Conservation (phyloP, 1,140 invertebrate genomes). For the Idris sp. region DNA sequence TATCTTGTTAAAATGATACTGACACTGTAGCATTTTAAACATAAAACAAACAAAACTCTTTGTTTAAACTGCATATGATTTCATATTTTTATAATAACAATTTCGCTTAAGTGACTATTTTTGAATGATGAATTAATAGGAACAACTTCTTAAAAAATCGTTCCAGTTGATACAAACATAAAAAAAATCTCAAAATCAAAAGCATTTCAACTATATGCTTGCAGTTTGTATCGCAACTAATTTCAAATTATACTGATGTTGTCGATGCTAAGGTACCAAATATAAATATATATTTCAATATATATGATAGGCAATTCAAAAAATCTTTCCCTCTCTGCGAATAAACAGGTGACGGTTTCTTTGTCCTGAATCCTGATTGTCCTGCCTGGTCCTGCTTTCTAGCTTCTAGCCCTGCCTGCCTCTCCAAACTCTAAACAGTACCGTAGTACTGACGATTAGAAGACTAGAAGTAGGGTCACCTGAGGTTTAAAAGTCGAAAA, state of each 20-base stretch:
- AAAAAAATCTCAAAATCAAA: too few species aligned
- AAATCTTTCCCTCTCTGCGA: conserved; percentile 70
- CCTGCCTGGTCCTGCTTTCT: conserved; percentile 73
- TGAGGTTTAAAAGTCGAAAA: conserved; percentile 79
- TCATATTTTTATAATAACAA: too few species aligned
- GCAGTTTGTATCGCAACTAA: conserved; percentile 26
- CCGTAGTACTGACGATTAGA: conserved; percentile 77
- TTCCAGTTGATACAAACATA: conserved; percentile 16
- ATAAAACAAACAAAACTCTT: too few species aligned
- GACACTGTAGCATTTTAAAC: too few species aligned
- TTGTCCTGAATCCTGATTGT: conserved; percentile 73
- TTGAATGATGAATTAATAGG: too few species aligned
- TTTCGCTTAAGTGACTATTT: too few species aligned
- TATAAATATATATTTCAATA: conserved; percentile 57
- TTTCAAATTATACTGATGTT: conserved; percentile 63
- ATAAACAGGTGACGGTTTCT: conserved; percentile 73
- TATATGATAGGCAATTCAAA: conserved; percentile 65
- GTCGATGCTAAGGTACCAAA: conserved; percentile 69
- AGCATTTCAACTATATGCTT: conserved; percentile 9
- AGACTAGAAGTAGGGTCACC: conserved; percentile 78
- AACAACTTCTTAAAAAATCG: too few species aligned
- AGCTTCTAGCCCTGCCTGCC: conserved; percentile 76
- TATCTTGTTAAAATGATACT: too few species aligned
- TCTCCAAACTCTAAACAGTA: conserved; percentile 77
- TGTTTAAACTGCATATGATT: too few species aligned